Evolutionary conservation across 2,113 vertebrate genomes (phyloP).

Genomic region (Pristiophorus japonicus): DNA sequence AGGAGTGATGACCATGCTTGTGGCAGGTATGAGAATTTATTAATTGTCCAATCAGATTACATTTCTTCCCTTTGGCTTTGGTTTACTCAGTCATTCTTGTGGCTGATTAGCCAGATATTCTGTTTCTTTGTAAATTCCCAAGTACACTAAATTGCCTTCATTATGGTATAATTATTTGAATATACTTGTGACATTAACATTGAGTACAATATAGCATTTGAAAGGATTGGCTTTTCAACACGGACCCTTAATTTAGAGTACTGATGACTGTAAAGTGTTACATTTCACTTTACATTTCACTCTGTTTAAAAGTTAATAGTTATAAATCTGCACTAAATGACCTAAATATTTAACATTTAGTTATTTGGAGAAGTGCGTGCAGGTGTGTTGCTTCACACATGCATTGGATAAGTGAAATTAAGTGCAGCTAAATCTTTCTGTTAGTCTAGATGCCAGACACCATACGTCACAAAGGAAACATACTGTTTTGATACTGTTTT

Average conservation of each 20-base stretch:
- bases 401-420: background rate
- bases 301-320: background rate
- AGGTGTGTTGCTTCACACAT: background rate
- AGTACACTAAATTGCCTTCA: background rate
- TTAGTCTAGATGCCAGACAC: background rate
- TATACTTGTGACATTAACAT: background rate
- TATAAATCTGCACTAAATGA: background rate
- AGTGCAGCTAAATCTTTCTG: background rate
- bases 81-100: slow-evolving; percentile 30
- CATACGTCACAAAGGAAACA: background rate
- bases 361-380: background rate
- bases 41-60: slow-evolving; percentile 14
- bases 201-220: background rate
- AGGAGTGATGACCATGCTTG: background rate
- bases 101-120: slow-evolving; percentile 4
- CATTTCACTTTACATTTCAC: slow-evolving; percentile 8
- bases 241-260: background rate
- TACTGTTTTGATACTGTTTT: background rate
- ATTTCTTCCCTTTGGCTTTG: background rate
- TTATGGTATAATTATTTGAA: background rate
- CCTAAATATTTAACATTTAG: background rate
- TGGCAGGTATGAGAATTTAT: background rate
- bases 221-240: background rate
- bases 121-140: background rate
- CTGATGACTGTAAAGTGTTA: background rate